A percentile compares a stretch with the other conserved stretches of the same genome.
phyloP scores from a whole-genome alignment of 1,140 invertebrate species.

The Bombus soroeensis region DNA sequence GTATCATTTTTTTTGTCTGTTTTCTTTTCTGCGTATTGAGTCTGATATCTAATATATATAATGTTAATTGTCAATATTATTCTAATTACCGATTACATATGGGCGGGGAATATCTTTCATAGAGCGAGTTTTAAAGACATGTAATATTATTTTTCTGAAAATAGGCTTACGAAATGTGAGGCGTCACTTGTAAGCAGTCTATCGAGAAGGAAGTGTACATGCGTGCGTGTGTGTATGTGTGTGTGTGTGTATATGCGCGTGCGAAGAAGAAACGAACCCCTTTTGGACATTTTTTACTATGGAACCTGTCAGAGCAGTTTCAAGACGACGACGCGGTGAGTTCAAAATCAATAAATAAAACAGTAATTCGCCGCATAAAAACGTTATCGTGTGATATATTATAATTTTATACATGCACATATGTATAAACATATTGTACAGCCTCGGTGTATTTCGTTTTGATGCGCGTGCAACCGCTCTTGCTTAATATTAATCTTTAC shows the following conservation, averaged over 20 bases:
- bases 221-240: rapidly evolving
- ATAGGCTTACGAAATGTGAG: neutral
- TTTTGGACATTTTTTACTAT: neutral
- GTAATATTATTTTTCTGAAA: neutral
- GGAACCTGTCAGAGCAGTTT: neutral
- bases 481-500: neutral
- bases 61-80: too few species aligned
- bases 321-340: constrained; percentile 20
- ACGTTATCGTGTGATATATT: neutral
- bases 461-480: neutral
- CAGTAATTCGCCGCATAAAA: neutral
- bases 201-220: neutral
- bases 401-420: neutral
- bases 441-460: neutral
- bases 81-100: too few species aligned
- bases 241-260: too few species aligned
- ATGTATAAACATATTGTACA: neutral
- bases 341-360: neutral
- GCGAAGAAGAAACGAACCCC: neutral
- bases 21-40: too few species aligned
- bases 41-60: too few species aligned
- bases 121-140: too few species aligned
- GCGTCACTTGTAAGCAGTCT: neutral
- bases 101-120: neutral
- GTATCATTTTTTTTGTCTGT: too few species aligned